Base-by-base conservation (phyloP, 2,113 vertebrate genomes). In the Tetrao urogallus region DNA sequence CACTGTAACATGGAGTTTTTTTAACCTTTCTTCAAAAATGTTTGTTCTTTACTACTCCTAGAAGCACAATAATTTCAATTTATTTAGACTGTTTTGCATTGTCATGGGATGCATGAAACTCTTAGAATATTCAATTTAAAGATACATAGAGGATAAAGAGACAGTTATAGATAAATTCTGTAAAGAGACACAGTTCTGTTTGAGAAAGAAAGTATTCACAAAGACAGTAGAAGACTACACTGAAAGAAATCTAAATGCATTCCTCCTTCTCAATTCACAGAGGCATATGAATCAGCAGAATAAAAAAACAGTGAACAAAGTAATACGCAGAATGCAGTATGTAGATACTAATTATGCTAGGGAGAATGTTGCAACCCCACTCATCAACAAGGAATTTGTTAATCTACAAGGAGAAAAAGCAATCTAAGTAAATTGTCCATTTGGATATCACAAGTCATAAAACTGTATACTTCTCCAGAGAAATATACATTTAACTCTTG, bases 401-500 rank as follows among this genome's bases (percentile, higher is more conserved):
- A 21, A 58, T 81, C 28, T 65, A 36, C 34, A 69, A 86, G 77
- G 10, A 74, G 13, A 57, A 21, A 83, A 92, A 82, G 63, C 43
- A 94, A 76, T 88, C 18, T 72, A 60, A 67, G 38, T 56, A 64
- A 82, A 95, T 88, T 60, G 50, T n/a, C 69, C 69, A 36, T 77
- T 92, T 88, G 82, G 58, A 76, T 80, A 82, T 52, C 57, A 38
- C 48, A 16, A 52, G 67, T 69, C 71, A 85, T 87, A 88, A 72
- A 80, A 72, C 15, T 52, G 11, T 77, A 71, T 82, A 61, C 60
- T 92, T 75, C 63, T 74, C 74, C 18, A 87, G 78, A 89, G 77
- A 75, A 89, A 71, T 43, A 50, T 30, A 67, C 38, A 22, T 78
- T 84, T 82, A 47, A 60, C 47, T 78, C 45, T 84, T 95, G 57